Conservation (phyloP, 1,140 invertebrate species). For the Nymphalis io region DNA sequence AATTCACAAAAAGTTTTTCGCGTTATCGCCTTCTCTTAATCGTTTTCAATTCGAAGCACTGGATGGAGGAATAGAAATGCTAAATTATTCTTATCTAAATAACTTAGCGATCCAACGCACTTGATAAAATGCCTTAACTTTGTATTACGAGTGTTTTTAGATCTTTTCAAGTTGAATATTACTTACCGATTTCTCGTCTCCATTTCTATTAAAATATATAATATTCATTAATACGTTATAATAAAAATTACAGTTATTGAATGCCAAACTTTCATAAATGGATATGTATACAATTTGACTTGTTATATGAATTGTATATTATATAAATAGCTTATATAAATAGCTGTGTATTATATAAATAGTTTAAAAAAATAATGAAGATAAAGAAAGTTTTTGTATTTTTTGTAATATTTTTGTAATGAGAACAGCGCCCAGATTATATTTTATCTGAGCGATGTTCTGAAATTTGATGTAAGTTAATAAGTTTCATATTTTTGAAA, state of each 20-base stretch:
- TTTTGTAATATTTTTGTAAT: too few relatives aligned
- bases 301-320: too few relatives aligned
- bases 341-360: too few relatives aligned
- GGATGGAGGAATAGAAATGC: slow-evolving; percentile 16
- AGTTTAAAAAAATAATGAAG: too few relatives aligned
- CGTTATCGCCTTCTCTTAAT: slow-evolving; percentile 20
- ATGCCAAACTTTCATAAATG: too few relatives aligned
- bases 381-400: too few relatives aligned
- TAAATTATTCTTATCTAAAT: slow-evolving; percentile 35
- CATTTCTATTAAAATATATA: not conserved
- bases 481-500: too few relatives aligned
- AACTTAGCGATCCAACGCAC: slow-evolving; percentile 15
- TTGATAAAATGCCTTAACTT: slow-evolving; percentile 22
- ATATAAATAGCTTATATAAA: too few relatives aligned
- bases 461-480: too few relatives aligned
- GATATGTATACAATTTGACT: too few relatives aligned
- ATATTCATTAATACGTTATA: not conserved
- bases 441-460: too few relatives aligned
- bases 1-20: slow-evolving; percentile 3
- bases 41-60: slow-evolving; percentile 27
- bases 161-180: not conserved
- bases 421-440: too few relatives aligned
- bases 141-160: not conserved
- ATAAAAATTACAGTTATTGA: not conserved
- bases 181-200: not conserved